These are phyloP conservation scores for Zaprionus inermis DNA, from an alignment of 1,140 invertebrate species.

Conservation along the genomic window DNA sequence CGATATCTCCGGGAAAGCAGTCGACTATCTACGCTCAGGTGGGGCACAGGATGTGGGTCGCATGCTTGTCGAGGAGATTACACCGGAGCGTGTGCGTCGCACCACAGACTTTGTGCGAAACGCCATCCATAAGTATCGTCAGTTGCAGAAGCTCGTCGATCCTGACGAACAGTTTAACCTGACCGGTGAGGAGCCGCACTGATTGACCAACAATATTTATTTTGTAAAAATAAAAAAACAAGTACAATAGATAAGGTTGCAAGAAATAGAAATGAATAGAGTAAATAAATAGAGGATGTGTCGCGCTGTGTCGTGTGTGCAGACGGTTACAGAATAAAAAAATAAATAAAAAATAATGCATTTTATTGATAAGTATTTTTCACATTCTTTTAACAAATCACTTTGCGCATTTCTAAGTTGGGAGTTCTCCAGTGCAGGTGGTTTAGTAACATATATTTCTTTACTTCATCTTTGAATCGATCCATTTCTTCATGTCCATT, in stretches of 20 bases:
- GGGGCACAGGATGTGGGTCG: constrained; percentile 70
- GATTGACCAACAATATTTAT: background rate
- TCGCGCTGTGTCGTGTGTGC: too few species aligned
- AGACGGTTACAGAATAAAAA: too few species aligned
- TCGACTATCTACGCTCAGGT: constrained; percentile 80
- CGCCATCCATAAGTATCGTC: constrained; percentile 88
- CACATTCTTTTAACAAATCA: too few species aligned
- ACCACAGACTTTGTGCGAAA: constrained; percentile 87
- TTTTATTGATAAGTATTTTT: too few species aligned
- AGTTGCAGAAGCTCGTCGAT: constrained; percentile 59
- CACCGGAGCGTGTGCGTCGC: constrained; percentile 85
- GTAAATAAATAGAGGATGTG: too few species aligned
- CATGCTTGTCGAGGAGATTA: constrained; percentile 79
- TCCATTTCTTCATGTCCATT: constrained; percentile 42
- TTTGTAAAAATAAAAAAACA: too few species aligned
- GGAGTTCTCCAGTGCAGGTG: too few species aligned
- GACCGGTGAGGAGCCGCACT: background rate
- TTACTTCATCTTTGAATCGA: constrained; percentile 13
- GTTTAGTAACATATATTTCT: constrained; percentile 6
- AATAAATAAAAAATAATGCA: too few species aligned
- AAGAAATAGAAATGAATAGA: too few species aligned
- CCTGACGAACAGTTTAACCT: background rate
- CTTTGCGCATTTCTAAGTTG: too few species aligned
- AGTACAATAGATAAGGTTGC: too few species aligned
- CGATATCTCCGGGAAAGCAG: constrained; percentile 86